Conservation (phyloP, 2,888 invertebrate genomes). For the Melangyna quadrimaculata region DNA sequence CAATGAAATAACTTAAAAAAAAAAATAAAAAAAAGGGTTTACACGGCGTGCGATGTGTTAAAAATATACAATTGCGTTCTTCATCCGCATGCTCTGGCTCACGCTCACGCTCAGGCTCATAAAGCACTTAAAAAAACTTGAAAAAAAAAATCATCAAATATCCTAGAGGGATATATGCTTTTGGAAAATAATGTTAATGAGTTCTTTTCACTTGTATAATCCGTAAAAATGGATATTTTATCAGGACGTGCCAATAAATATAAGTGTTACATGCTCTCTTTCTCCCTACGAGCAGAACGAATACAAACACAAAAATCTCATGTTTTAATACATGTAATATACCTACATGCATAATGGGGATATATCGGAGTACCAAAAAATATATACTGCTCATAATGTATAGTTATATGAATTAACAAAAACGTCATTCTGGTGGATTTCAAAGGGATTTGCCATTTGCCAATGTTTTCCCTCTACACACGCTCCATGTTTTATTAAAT, state of each 20-base stretch:
- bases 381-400: no score
- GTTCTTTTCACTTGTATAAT: conserved; percentile 51
- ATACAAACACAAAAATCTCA: neutral
- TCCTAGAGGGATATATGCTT: conserved; percentile 17
- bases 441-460: conserved; percentile 66
- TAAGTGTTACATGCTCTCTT: conserved; percentile 43
- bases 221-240: conserved; percentile 41
- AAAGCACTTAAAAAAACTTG: neutral
- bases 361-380: no score
- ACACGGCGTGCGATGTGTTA: neutral
- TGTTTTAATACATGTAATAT: neutral
- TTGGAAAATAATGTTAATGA: conserved; percentile 66
- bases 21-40: conserved; percentile 1
- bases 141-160: neutral
- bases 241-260: conserved; percentile 62
- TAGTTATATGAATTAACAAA: conserved; percentile 38
- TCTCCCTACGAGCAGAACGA: neutral
- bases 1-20: conserved; percentile 9
- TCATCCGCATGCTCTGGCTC: neutral
- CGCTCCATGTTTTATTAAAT: conserved; percentile 65
- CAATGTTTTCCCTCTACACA: conserved; percentile 53
- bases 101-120: no score
- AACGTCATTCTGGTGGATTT: conserved; percentile 41
- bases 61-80: conserved; percentile 20
- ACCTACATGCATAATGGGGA: no score